phyloP scores from a whole-genome alignment of 2,888 invertebrate genomes.

The Molorchus minor region DNA sequence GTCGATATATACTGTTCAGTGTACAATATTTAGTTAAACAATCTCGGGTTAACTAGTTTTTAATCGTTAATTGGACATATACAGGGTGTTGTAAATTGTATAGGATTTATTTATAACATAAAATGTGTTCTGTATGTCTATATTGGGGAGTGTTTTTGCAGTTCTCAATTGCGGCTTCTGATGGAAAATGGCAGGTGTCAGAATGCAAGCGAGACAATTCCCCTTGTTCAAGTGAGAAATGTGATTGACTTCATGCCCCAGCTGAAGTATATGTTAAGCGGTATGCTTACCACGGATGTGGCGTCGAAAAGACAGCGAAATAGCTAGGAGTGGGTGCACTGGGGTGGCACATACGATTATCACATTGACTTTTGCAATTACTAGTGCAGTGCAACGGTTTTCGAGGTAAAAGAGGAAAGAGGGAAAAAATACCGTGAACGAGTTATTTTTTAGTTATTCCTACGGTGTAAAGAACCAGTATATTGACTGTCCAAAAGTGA shows the following conservation, averaged over 20 bases:
- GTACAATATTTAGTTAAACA: too few species aligned
- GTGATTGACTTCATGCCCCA: slow-evolving; percentile 88
- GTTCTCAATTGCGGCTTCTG: slow-evolving; percentile 76
- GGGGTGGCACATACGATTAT: slow-evolving; percentile 54
- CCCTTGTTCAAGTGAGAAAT: slow-evolving; percentile 83
- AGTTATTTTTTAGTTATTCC: slow-evolving; percentile 53
- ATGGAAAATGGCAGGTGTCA: slow-evolving; percentile 80
- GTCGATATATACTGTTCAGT: too few species aligned
- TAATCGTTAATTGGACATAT: too few species aligned
- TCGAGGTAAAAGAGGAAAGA: slow-evolving; percentile 23
- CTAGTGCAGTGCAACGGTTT: slow-evolving; percentile 41
- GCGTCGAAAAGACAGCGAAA: slow-evolving; percentile 67
- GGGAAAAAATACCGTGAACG: slow-evolving; percentile 30
- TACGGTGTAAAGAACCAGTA: slow-evolving; percentile 46
- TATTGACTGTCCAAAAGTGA: slow-evolving; percentile 45
- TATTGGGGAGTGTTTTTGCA: slow-evolving; percentile 51
- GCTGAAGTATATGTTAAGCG: slow-evolving; percentile 83
- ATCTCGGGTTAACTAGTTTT: too few species aligned
- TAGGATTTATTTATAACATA: too few species aligned
- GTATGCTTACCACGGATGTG: slow-evolving; percentile 59
- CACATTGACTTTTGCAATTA: slow-evolving; percentile 41
- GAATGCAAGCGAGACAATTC: slow-evolving; percentile 76
- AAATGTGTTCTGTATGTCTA: too few species aligned
- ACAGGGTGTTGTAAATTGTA: too few species aligned
- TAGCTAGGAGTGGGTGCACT: slow-evolving; percentile 69